A percentile compares a stretch with the other conserved stretches of the same genome.
These are phyloP conservation scores for Pangasianodon hypophthalmus DNA, from an alignment of 2,113 vertebrate genomes.

Conservation along the genomic window DNA sequence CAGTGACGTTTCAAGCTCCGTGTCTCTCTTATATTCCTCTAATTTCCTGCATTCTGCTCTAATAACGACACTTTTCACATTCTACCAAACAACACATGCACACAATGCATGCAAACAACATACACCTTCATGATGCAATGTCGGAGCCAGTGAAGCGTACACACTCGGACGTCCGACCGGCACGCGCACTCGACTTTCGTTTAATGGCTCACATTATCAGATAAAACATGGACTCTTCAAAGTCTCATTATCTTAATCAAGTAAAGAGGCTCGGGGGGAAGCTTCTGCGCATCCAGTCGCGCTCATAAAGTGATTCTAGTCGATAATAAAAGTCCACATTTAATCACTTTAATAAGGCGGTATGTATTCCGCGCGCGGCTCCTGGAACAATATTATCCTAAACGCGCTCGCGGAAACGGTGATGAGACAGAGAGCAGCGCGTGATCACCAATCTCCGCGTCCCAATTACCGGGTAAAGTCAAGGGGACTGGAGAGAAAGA, in stretches of 20 bases:
- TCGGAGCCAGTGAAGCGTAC: slow-evolving; percentile 41
- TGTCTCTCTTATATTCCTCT: not conserved
- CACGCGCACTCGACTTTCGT: slow-evolving; percentile 86
- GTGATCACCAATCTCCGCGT: slow-evolving; percentile 77
- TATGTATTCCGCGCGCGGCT: slow-evolving; percentile 87
- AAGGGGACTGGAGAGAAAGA: slow-evolving; percentile 62
- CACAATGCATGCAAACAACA: not conserved
- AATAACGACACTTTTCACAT: not conserved
- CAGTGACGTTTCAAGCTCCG: not conserved
- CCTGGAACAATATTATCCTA: slow-evolving; percentile 82
- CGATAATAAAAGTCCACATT: slow-evolving; percentile 82
- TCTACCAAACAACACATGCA: not conserved
- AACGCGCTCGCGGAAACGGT: slow-evolving; percentile 50
- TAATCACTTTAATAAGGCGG: slow-evolving; percentile 76
- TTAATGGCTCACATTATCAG: slow-evolving; percentile 95
- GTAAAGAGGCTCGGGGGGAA: slow-evolving; percentile 85
- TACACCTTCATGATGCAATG: not conserved
- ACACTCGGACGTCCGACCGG: slow-evolving; percentile 62
- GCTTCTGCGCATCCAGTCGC: slow-evolving; percentile 78
- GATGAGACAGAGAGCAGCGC: slow-evolving; percentile 62
- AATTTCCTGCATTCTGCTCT: not conserved
- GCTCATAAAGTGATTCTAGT: slow-evolving; percentile 77
- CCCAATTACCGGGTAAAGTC: slow-evolving; percentile 75
- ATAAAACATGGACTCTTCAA: slow-evolving; percentile 90
- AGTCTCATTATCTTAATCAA: slow-evolving; percentile 88